These are phyloP conservation scores for Cotesia chilonis DNA, from an alignment of 1,140 invertebrate species.

Conservation along the genomic window DNA sequence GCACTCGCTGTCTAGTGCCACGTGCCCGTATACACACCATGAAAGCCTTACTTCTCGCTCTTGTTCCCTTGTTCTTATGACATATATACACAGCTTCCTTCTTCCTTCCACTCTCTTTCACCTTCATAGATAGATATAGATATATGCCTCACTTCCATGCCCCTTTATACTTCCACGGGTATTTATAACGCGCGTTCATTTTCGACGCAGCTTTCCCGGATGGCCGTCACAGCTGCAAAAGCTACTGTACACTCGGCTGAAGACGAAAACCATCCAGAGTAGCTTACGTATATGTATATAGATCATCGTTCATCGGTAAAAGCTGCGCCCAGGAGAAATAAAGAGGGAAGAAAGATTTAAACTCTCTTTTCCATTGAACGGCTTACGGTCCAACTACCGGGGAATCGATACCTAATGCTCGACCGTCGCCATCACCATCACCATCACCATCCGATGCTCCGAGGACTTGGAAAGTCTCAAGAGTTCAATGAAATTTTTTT, in stretches of 20 bases:
- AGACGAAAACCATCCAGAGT: not conserved
- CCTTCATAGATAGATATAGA: not conserved
- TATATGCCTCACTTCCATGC: not conserved
- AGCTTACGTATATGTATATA: not conserved
- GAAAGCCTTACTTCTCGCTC: constrained; percentile 1
- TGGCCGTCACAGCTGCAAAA: constrained; percentile 35
- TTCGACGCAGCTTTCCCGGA: constrained; percentile 30
- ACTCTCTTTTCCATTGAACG: constrained; percentile 6
- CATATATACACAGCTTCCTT: not conserved
- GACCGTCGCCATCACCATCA: constrained; percentile 18
- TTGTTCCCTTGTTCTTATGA: constrained; percentile 2
- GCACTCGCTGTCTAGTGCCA: constrained; percentile 18
- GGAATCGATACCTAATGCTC: constrained; percentile 36
- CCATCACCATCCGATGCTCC: too few species aligned
- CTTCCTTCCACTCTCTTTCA: constrained; percentile 9
- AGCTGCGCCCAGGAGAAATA: not conserved
- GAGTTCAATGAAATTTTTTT: too few species aligned
- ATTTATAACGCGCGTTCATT: constrained; percentile 36
- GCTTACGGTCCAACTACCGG: constrained; percentile 27
- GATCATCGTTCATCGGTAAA: too few species aligned
- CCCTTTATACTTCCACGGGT: constrained; percentile 16
- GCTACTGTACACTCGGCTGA: constrained; percentile 14
- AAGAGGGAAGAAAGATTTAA: too few species aligned
- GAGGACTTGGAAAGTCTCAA: too few species aligned
- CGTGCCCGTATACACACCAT: constrained; percentile 11